These are phyloP conservation scores for Zapus hudsonius DNA, from an alignment of 2,113 vertebrate species.

Conservation along the genomic window DNA sequence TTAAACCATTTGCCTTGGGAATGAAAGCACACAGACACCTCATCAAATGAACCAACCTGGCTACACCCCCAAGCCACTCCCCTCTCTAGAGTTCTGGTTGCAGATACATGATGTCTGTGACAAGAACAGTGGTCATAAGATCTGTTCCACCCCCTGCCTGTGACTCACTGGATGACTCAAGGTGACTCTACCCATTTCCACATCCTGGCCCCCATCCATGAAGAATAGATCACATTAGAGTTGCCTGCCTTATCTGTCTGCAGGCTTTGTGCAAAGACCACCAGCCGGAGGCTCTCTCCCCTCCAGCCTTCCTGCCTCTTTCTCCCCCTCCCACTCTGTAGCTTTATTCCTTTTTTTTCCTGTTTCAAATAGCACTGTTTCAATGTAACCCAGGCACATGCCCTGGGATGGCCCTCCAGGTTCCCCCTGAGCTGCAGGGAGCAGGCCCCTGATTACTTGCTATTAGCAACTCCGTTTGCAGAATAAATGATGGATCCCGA, in stretches of 20 bases:
- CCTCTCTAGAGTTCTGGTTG: slow-evolving; percentile 5
- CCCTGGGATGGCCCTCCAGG: background rate
- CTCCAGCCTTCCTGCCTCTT: background rate
- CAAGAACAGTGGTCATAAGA: slow-evolving; percentile 34
- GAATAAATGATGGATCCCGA: slow-evolving; percentile 48
- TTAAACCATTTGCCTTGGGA: background rate
- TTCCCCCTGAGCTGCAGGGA: background rate
- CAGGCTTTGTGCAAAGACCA: background rate
- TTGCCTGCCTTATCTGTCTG: background rate
- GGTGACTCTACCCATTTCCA: slow-evolving; percentile 17
- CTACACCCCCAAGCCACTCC: background rate
- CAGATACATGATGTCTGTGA: slow-evolving; percentile 43
- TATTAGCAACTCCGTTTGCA: slow-evolving; percentile 9
- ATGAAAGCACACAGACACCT: background rate
- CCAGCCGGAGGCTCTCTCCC: background rate
- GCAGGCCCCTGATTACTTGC: background rate
- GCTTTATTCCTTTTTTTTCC: background rate
- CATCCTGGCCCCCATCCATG: background rate
- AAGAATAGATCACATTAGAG: background rate
- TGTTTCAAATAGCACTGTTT: slow-evolving; percentile 50
- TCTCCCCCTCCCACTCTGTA: background rate
- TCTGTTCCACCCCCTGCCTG: slow-evolving; percentile 68
- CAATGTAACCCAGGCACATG: background rate
- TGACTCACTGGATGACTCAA: slow-evolving; percentile 77
- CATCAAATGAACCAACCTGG: background rate